A percentile compares a stretch with the other conserved stretches of the same genome.
phyloP scores from a whole-genome alignment of 2,888 invertebrate species.

The Thera obeliscata region DNA sequence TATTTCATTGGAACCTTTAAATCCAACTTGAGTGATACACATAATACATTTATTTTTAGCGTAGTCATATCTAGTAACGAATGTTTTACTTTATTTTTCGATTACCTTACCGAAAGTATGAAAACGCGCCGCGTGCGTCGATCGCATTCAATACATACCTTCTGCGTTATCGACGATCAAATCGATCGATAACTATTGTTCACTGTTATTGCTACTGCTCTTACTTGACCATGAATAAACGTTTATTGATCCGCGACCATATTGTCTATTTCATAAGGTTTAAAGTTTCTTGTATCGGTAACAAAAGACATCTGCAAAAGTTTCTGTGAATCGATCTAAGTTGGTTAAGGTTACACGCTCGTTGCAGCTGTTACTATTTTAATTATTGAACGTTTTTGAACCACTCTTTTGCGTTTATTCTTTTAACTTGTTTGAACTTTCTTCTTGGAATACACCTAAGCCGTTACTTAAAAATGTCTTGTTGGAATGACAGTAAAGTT shows the following conservation, averaged over 20 bases:
- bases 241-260: slow-evolving; percentile 24
- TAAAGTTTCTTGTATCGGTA: background rate
- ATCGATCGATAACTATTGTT: slow-evolving; percentile 69
- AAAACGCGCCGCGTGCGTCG: slow-evolving; percentile 47
- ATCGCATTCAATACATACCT: slow-evolving; percentile 39
- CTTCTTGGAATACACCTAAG: slow-evolving; percentile 4
- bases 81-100: background rate
- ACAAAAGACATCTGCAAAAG: slow-evolving; percentile 20
- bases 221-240: slow-evolving; percentile 37
- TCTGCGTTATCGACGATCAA: slow-evolving; percentile 60
- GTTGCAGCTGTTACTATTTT: slow-evolving; percentile 13
- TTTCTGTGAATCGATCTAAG: slow-evolving; percentile 16
- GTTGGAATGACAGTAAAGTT: background rate
- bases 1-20: too few species aligned
- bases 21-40: too few species aligned
- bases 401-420: slow-evolving; percentile 1
- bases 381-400: background rate
- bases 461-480: background rate
- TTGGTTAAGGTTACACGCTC: slow-evolving; percentile 13
- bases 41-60: background rate
- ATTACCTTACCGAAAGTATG: slow-evolving; percentile 13
- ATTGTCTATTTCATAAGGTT: slow-evolving; percentile 1
- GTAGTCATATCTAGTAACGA: background rate
- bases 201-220: slow-evolving; percentile 59
- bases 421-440: slow-evolving; percentile 1